Base-by-base conservation (phyloP, 2,888 invertebrate genomes). In the Oscheius sp. region DNA sequence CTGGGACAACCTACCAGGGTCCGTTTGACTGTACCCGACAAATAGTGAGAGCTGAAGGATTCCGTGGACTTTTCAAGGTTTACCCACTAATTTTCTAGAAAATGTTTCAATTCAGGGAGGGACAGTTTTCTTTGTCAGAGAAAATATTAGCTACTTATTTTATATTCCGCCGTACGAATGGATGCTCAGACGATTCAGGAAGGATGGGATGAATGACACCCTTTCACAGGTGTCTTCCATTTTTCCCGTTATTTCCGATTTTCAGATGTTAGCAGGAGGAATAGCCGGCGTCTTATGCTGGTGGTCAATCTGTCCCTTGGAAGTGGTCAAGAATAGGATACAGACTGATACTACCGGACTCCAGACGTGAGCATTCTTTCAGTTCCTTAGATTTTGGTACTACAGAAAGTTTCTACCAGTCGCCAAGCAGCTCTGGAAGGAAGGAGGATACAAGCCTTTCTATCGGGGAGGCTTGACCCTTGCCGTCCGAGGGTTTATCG, bases 261-360 rank as follows among this genome's bases (percentile, higher is more conserved):
- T 82, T 59, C 68, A 86, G 86, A 53, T 86, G 4, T 63, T 87
- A n/a, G 82, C 85, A 3, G 88, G 88, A 42, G 88, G 88, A 4
- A 70, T 75, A 55, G 84, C 84, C 90, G 93, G 93, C 2, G 90
- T 92, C 3, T 55, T 92, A 1, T 93, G 93, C 0, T 94, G 94
- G 93, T 90, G 92, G 21, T 89, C 92, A 13, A 92, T 93, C 1
- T 91, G 93, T 84, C 94, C 94, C 0, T 90, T 93, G 62, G 94
- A 94, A 90, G 93, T 93, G 50, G 91, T 94, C 1, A 94, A 94
- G 90, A 93, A 93, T 11, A 91, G 93, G 63, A 91, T 94, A 82
- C 94, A 94, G 37, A 74, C 76, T 1, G 77, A 78, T 35, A 82
- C 80, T 58, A 63, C 71, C 3, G 59, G 68, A 33, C 35, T 65